Evolutionary conservation across 2,888 invertebrate species (phyloP).

Genomic region (Electrophaes corylata): DNA sequence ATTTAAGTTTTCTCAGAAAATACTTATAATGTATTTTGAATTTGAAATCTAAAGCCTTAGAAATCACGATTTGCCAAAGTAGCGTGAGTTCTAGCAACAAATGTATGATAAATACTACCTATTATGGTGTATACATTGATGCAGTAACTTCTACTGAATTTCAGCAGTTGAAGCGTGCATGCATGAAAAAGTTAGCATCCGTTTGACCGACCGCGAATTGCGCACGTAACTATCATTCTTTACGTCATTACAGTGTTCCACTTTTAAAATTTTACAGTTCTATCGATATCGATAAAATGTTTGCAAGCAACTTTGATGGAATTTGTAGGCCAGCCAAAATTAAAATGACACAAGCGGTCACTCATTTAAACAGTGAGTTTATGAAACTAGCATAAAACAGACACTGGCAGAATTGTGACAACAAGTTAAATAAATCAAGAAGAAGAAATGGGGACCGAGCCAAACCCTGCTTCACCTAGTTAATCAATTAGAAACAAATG

Average conservation of each 20-base stretch:
- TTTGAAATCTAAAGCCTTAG: background rate
- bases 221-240: constrained; percentile 35
- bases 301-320: background rate
- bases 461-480: background rate
- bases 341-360: background rate
- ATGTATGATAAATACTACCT: constrained; percentile 22
- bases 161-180: constrained; percentile 40
- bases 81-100: constrained; percentile 36
- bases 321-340: background rate
- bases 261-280: constrained; percentile 4
- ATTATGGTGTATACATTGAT: constrained; percentile 31
- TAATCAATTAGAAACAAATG: background rate
- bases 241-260: constrained; percentile 33
- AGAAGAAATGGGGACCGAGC: background rate
- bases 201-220: constrained; percentile 43
- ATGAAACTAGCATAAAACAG: too few species aligned
- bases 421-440: too few species aligned
- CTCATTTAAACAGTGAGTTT: too few species aligned
- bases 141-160: constrained; percentile 31
- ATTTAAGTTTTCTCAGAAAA: too few species aligned
- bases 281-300: constrained; percentile 33
- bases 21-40: too few species aligned
- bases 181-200: constrained; percentile 45
- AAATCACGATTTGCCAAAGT: background rate
- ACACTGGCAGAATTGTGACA: too few species aligned